phyloP scores from a whole-genome alignment of 2,888 invertebrate genomes.

The Ptychoptera contaminata region DNA sequence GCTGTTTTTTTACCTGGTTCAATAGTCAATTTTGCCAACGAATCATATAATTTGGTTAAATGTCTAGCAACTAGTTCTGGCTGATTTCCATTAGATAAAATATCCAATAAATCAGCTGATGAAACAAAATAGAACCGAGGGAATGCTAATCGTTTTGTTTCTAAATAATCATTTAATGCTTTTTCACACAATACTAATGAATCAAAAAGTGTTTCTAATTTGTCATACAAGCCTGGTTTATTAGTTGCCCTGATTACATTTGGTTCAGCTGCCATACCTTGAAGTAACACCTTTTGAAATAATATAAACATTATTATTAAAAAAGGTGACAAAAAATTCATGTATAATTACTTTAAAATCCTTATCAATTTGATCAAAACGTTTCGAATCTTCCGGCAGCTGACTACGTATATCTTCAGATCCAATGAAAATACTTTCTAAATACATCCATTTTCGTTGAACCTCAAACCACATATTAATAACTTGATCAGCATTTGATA shows the following conservation, averaged over 20 bases:
- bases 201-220: constrained; percentile 54
- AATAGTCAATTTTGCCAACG: constrained; percentile 50
- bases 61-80: constrained; percentile 66
- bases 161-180: constrained; percentile 84
- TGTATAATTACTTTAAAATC: constrained; percentile 75
- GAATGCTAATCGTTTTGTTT: constrained; percentile 84
- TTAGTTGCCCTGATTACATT: constrained; percentile 80
- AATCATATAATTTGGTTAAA: constrained; percentile 83
- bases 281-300: constrained; percentile 8
- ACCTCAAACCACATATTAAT: constrained; percentile 74
- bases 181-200: constrained; percentile 79
- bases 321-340: too few relatives aligned
- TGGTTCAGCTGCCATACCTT: constrained; percentile 52
- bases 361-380: constrained; percentile 74
- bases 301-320: constrained; percentile 6
- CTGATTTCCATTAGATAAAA: constrained; percentile 67
- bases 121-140: constrained; percentile 94
- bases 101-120: constrained; percentile 77
- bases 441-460: constrained; percentile 85
- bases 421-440: constrained; percentile 90
- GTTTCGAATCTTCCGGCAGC: constrained; percentile 74
- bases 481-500: constrained; percentile 79
- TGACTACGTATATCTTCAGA: constrained; percentile 89
- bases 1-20: constrained; percentile 18
- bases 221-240: constrained; percentile 53